Evolutionary conservation across 2,888 invertebrate species (phyloP).

Genomic region (Macrostomum cliftonense): DNA sequence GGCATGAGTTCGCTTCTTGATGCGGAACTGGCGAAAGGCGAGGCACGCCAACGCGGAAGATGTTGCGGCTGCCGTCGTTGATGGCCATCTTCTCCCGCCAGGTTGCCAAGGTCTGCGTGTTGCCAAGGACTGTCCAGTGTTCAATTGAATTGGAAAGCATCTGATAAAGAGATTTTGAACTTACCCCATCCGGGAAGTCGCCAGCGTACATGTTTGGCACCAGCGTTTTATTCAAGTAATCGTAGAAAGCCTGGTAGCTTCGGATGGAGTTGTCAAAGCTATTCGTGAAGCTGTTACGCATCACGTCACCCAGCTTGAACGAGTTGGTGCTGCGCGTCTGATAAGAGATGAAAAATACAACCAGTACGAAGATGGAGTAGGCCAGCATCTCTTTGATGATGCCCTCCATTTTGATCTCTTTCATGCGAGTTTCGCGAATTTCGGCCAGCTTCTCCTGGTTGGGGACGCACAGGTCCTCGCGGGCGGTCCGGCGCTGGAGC

Average conservation of each 20-base stretch:
- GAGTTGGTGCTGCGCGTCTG: constrained; percentile 29
- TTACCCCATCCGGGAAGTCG: too few species aligned
- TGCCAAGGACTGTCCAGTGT: too few species aligned
- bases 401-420: constrained; percentile 32
- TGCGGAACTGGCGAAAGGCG: constrained; percentile 28
- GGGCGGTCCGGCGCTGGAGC: constrained; percentile 21
- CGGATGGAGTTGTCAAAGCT: constrained; percentile 17
- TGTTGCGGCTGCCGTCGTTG: constrained; percentile 21
- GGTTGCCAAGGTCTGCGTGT: constrained; percentile 3
- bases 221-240: constrained; percentile 24
- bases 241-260: constrained; percentile 23
- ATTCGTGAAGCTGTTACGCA: constrained; percentile 21
- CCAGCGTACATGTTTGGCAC: constrained; percentile 27
- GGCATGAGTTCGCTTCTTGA: constrained; percentile 32
- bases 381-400: constrained; percentile 28
- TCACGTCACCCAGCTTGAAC: constrained; percentile 20
- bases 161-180: too few species aligned
- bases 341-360: constrained; percentile 35
- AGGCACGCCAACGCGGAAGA: constrained; percentile 28
- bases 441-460: constrained; percentile 23
- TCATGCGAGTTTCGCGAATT: constrained; percentile 22
- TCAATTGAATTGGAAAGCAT: too few species aligned
- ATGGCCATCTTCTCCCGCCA: constrained; percentile 33
- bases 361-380: constrained; percentile 30
- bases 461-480: constrained; percentile 23